These are phyloP conservation scores for Columbina picui DNA, from an alignment of 2,113 vertebrate species.

Conservation along the genomic window DNA sequence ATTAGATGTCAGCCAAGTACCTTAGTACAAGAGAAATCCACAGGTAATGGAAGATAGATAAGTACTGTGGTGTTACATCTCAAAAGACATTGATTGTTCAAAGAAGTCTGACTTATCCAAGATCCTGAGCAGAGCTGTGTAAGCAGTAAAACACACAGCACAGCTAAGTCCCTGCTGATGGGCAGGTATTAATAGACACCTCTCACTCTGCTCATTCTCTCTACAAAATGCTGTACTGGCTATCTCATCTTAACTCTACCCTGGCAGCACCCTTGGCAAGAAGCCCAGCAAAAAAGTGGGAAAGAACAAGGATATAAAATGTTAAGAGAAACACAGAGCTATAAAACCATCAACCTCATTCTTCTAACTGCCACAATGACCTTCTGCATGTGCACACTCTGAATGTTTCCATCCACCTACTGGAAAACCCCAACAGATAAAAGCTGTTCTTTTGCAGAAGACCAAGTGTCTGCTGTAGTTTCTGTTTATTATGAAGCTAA, in stretches of 20 bases:
- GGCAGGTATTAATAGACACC: not conserved
- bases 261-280: not conserved
- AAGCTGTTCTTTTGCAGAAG: not conserved
- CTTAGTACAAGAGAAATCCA: not conserved
- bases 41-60: not conserved
- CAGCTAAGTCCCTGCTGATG: not conserved
- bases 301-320: not conserved
- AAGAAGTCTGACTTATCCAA: not conserved
- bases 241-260: not conserved
- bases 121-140: not conserved
- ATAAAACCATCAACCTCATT: not conserved
- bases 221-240: not conserved
- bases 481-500: not conserved
- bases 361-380: not conserved
- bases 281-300: not conserved
- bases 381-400: not conserved
- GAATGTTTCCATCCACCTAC: not conserved
- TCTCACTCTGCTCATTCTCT: not conserved
- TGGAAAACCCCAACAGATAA: not conserved
- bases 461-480: not conserved
- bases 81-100: not conserved
- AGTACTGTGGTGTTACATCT: not conserved
- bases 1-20: not conserved
- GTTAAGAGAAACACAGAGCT: not conserved
- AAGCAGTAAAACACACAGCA: not conserved